These are phyloP conservation scores for Mormyrus iriodes DNA, from an alignment of 2,113 vertebrate species.

Conservation along the genomic window DNA sequence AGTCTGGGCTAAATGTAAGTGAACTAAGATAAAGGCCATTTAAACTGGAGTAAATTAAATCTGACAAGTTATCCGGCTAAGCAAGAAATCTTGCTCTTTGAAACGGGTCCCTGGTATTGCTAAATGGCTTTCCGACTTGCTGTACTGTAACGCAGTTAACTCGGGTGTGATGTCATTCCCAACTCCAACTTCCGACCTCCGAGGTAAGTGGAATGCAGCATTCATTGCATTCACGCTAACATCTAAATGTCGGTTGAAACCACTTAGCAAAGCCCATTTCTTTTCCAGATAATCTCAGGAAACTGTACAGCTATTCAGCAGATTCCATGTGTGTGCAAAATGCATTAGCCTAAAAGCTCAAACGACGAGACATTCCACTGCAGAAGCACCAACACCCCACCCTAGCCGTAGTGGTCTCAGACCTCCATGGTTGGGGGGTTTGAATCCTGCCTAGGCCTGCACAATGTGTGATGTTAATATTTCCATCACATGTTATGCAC, in stretches of 20 bases:
- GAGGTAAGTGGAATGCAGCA: no score
- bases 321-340: background rate
- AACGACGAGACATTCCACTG: background rate
- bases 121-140: no score
- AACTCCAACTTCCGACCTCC: no score
- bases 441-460: background rate
- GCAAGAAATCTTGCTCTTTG: no score
- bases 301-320: background rate
- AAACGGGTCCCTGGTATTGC: no score
- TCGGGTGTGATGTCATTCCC: no score
- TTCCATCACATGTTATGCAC: background rate
- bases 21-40: no score
- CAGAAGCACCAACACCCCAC: background rate
- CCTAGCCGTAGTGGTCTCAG: background rate
- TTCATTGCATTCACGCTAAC: background rate
- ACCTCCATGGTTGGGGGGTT: background rate
- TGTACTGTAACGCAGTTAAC: no score
- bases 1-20: no score
- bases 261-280: background rate
- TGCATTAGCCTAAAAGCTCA: background rate
- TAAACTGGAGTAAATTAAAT: no score
- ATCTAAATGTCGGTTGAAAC: background rate
- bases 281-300: background rate
- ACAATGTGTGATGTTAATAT: background rate
- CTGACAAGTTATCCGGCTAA: no score